Conservation (phyloP, 2,797 vertebrate species). For the Gallinago nigripennis region DNA sequence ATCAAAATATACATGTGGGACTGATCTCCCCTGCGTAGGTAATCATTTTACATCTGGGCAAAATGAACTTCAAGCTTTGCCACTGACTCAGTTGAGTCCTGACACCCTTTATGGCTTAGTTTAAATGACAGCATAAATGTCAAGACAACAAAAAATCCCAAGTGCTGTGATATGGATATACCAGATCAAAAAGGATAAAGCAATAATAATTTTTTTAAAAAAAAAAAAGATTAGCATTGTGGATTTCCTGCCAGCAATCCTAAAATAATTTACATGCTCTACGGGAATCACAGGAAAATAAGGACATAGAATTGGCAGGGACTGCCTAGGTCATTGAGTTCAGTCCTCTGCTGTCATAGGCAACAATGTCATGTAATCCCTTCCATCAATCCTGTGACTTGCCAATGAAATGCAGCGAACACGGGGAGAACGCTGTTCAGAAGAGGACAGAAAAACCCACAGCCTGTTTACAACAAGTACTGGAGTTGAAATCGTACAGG, state of each 20-base stretch:
- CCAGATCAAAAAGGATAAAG: slow-evolving; percentile 31
- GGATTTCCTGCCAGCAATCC: not conserved
- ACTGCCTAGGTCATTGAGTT: not conserved
- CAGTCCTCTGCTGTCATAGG: not conserved
- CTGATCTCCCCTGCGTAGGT: not conserved
- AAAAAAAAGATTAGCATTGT: not conserved
- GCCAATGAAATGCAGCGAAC: not conserved
- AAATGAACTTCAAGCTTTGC: not conserved
- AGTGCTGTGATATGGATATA: not conserved
- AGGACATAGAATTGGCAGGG: not conserved
- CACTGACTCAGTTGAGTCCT: not conserved
- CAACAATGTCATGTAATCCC: slow-evolving; percentile 17
- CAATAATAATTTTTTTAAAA: not conserved
- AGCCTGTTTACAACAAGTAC: not conserved
- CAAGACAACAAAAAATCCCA: slow-evolving; percentile 18
- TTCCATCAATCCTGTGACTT: slow-evolving; percentile 25
- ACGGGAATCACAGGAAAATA: not conserved
- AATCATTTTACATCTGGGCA: not conserved
- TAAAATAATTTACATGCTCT: not conserved
- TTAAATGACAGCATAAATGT: not conserved
- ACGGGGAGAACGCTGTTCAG: slow-evolving; percentile 4
- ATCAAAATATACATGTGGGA: not conserved
- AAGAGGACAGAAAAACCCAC: not conserved
- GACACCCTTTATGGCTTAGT: not conserved
- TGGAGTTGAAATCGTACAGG: not conserved